Percentiles rank a stretch among this genome's conserved stretches.
Evolutionary conservation across 2,888 invertebrate genomes (phyloP).

Genomic region (Mycogona germanica): DNA sequence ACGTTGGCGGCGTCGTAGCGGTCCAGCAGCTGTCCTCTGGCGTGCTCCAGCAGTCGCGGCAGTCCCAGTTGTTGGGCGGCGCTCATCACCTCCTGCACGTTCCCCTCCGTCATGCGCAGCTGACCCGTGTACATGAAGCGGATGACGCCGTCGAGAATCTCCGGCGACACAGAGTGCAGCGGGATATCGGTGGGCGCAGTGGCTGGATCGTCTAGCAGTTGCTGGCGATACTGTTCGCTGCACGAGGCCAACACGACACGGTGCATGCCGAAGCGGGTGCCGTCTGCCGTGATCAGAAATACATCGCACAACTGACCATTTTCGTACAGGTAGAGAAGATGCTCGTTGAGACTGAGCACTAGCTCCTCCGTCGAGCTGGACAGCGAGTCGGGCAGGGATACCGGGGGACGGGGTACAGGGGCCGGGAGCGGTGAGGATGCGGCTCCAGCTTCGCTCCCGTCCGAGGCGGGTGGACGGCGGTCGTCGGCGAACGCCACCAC

Average conservation of each 20-base stretch:
- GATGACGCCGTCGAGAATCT: neutral
- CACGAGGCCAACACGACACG: neutral
- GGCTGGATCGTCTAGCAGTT: neutral
- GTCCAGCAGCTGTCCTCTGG: neutral
- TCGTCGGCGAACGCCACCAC: no score
- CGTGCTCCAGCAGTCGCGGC: neutral
- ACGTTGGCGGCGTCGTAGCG: neutral
- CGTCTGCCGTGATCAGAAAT: neutral
- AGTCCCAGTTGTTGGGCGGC: neutral
- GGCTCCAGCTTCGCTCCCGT: no score
- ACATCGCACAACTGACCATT: conserved; percentile 1
- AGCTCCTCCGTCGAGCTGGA: neutral
- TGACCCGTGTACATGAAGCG: conserved; percentile 3
- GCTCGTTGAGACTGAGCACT: neutral
- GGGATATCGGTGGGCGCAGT: neutral
- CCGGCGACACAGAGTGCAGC: neutral
- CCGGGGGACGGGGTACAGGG: no score
- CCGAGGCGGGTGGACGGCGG: no score
- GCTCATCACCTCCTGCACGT: neutral
- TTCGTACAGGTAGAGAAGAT: conserved; percentile 1
- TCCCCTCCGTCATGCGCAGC: neutral
- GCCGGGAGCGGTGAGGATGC: no score
- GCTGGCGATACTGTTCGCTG: neutral
- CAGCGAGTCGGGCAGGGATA: no score
- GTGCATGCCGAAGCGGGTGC: neutral